Base-by-base conservation (phyloP, 2,113 vertebrate genomes). In the Pionites leucogaster region DNA sequence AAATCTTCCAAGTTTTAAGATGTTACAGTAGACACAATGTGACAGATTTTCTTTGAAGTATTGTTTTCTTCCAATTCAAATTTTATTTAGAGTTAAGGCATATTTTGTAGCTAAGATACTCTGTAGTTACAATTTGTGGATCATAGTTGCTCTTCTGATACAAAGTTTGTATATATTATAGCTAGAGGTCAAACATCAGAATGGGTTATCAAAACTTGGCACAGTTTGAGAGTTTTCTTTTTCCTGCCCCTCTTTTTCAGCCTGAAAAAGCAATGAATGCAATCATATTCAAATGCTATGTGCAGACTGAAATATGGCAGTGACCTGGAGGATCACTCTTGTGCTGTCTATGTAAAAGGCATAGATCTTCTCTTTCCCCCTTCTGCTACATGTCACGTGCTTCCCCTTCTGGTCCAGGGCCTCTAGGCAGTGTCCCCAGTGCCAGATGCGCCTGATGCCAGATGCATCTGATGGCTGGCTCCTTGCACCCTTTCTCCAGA, bases 301-400 rank as follows among this genome's bases (percentile, higher is more conserved):
- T 76, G 65, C 35, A 65, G 31, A n/a, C 23, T 63, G 9, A 68
- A 62, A 23, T 18, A 22, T 20, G 41, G 22, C 25, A 53, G 29
- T 37, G 29, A 64, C 27, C 25, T n/a, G 33, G 7, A 57, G 42
- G 59, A 65, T 52, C 11, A 4, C 4, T 42, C 25, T 49, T 33
- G 7, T 42, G 69, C 39, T 39, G 8, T 37, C 28, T 68, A 11
- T 42, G 24, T 76, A 31, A 69, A 64, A 68, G 7, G 8, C 5
- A 2, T 8, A 22, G 2, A 47, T 14, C 12, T 41, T 35, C 16
- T 59, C 44, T 37, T 81, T 22, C 16, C 50, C 17, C 11, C 14
- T 80, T 52, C 31, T 2, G 3, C 49, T 22, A 1, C 10, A 42
- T 27, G 25, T 60, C 17, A 0, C 0, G 0, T 22, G 17, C 39